Conservation (phyloP, 2,888 invertebrate species). For the Rhaphigaster nebulosa region DNA sequence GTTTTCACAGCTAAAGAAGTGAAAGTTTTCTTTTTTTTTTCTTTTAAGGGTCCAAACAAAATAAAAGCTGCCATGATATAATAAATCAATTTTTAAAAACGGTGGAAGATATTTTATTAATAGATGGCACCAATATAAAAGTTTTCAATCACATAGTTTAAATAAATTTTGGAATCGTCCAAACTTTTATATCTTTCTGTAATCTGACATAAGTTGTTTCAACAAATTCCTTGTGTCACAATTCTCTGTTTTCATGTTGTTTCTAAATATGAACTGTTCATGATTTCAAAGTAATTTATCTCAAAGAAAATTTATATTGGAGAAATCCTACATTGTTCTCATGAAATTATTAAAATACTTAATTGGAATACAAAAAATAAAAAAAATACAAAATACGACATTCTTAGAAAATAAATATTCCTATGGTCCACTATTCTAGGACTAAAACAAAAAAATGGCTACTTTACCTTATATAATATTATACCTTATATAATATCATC, state of each 20-base stretch:
- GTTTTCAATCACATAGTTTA: too few relatives aligned
- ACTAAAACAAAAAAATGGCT: background rate
- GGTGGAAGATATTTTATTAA: background rate
- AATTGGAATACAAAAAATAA: too few relatives aligned
- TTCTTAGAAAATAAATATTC: background rate
- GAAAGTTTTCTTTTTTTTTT: background rate
- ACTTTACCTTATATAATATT: too few relatives aligned
- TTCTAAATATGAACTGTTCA: background rate
- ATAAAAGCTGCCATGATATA: background rate
- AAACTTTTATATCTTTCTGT: too few relatives aligned
- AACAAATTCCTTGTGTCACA: background rate
- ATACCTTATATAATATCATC: too few relatives aligned
- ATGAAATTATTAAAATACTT: too few relatives aligned
- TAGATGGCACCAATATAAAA: too few relatives aligned
- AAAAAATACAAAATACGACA: background rate
- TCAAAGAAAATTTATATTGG: background rate
- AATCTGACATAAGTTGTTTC: background rate
- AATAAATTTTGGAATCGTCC: too few relatives aligned
- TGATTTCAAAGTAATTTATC: background rate
- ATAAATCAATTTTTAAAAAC: background rate
- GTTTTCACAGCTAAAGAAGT: background rate
- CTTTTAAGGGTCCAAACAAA: background rate
- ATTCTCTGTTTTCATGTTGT: background rate
- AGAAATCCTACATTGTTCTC: background rate
- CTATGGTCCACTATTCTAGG: background rate